These are phyloP conservation scores for Callocephalon fimbriatum DNA, from an alignment of 2,113 vertebrate species.

Conservation along the genomic window DNA sequence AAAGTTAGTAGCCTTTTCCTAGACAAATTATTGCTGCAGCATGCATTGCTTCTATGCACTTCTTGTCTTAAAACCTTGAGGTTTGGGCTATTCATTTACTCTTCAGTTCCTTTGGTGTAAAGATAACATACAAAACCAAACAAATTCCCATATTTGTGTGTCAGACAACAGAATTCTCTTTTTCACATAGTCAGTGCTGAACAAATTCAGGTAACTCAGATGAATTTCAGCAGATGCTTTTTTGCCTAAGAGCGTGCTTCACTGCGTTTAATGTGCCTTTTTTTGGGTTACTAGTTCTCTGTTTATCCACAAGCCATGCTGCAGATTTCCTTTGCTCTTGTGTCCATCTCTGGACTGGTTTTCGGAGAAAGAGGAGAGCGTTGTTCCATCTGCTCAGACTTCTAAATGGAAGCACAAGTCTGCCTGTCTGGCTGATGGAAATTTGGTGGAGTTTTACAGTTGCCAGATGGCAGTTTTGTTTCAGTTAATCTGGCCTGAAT, in stretches of 20 bases:
- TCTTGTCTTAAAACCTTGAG: background rate
- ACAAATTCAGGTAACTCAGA: background rate
- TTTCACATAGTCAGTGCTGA: background rate
- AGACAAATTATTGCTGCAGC: background rate
- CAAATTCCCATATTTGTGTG: background rate
- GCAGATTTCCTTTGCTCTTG: background rate
- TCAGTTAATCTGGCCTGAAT: background rate
- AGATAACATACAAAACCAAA: background rate
- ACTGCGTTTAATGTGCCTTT: background rate
- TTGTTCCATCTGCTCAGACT: background rate
- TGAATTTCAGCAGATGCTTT: background rate
- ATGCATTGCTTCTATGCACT: background rate
- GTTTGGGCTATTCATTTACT: background rate
- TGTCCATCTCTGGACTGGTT: background rate
- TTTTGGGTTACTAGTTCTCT: background rate
- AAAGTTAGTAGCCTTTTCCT: background rate
- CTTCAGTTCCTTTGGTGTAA: background rate
- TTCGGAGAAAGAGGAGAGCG: background rate
- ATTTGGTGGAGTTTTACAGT: background rate
- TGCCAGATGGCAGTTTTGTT: conserved; percentile 20
- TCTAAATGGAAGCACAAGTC: background rate
- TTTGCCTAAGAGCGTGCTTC: background rate
- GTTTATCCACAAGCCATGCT: background rate
- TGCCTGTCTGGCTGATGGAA: background rate
- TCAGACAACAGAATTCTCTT: background rate